Evolutionary conservation across 2,888 invertebrate genomes (phyloP).

Genomic region (Quadroppia sp.): DNA sequence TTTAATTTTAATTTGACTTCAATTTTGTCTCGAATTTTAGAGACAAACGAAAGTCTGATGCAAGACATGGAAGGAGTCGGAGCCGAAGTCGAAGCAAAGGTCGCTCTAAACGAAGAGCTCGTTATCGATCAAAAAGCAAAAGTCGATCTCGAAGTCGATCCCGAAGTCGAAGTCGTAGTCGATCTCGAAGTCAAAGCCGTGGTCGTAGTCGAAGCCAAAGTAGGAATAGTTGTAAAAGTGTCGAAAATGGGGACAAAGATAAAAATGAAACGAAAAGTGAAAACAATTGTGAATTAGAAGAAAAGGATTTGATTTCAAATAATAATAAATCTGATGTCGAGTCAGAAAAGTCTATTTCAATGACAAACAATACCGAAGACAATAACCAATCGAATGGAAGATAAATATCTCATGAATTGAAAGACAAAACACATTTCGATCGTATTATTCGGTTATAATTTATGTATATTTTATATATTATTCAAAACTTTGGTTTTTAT

Average conservation of each 20-base stretch:
- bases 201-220: conserved; percentile 31
- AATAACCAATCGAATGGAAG: conserved; percentile 35
- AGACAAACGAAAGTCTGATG: conserved; percentile 17
- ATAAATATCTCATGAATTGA: not conserved
- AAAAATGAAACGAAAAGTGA: conserved; percentile 12
- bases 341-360: conserved; percentile 15
- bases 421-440: conserved; percentile 42
- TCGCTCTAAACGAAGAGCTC: conserved; percentile 14
- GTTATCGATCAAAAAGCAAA: conserved; percentile 42
- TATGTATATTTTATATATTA: not conserved
- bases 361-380: conserved; percentile 45
- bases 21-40: not conserved
- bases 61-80: conserved; percentile 22
- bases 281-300: conserved; percentile 6
- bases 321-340: conserved; percentile 3
- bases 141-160: conserved; percentile 42
- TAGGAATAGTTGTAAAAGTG: conserved; percentile 22
- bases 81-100: conserved; percentile 35
- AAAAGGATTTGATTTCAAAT: conserved; percentile 21
- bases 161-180: conserved; percentile 30
- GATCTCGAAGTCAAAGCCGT: conserved; percentile 4
- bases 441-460: not conserved
- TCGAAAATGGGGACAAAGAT: not conserved
- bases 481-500: not conserved
- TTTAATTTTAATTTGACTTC: not conserved